phyloP scores from a whole-genome alignment of 2,797 vertebrate genomes.

The Myiotriccus ornatus region DNA sequence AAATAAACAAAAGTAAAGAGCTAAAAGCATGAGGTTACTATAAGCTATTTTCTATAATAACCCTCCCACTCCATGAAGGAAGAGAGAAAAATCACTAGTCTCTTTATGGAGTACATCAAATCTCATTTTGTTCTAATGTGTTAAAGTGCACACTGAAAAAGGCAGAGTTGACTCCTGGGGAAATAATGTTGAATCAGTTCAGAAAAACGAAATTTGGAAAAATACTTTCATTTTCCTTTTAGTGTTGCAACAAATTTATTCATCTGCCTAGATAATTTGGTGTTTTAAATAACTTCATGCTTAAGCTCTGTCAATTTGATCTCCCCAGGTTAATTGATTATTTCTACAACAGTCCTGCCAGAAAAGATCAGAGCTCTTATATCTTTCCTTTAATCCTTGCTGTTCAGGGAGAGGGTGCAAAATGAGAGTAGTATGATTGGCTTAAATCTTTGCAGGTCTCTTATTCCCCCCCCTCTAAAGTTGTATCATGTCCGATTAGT shows the following conservation, averaged over 20 bases:
- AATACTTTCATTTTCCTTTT: constrained; percentile 68
- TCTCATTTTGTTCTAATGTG: constrained; percentile 62
- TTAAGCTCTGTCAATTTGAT: constrained; percentile 74
- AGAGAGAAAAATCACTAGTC: constrained; percentile 35
- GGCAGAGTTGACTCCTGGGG: constrained; percentile 70
- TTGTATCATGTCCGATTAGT: constrained; percentile 55
- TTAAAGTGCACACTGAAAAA: constrained; percentile 67
- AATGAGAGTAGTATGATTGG: background rate
- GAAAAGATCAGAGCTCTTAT: constrained; percentile 71
- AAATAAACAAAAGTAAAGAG: constrained; percentile 57
- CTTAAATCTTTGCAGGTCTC: constrained; percentile 49
- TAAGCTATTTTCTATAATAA: constrained; percentile 61
- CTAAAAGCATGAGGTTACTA: constrained; percentile 47
- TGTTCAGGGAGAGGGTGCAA: constrained; percentile 63
- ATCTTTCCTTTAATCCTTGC: constrained; percentile 74
- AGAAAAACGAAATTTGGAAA: constrained; percentile 68
- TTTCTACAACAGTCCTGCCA: constrained; percentile 75
- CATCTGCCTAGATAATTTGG: constrained; percentile 73
- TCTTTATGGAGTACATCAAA: constrained; percentile 52
- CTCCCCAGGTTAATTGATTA: constrained; percentile 81
- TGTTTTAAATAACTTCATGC: constrained; percentile 74
- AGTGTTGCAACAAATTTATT: constrained; percentile 61
- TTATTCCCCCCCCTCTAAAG: background rate
- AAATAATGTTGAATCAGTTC: constrained; percentile 70
- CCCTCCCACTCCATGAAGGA: constrained; percentile 29